Evolutionary conservation across 2,888 invertebrate genomes (phyloP).

Genomic region (Tetranychus piercei): DNA sequence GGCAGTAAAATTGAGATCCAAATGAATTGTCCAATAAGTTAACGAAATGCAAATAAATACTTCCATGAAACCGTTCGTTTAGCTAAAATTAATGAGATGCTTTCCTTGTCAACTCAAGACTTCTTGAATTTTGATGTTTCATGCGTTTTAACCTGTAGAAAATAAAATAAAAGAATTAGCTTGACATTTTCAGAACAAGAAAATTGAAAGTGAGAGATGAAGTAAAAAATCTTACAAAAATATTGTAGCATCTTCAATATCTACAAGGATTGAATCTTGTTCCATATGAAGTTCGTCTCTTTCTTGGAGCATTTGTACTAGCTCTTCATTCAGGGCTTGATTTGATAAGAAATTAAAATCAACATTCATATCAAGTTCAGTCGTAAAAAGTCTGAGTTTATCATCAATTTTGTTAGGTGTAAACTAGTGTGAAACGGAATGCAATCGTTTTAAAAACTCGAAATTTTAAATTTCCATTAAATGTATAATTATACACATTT

Average conservation of each 20-base stretch:
- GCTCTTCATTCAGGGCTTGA: conserved; percentile 58
- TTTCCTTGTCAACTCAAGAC: not conserved
- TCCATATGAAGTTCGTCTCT: conserved; percentile 92
- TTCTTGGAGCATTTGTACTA: conserved; percentile 72
- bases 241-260: conserved; percentile 83
- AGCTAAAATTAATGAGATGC: not conserved
- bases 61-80: not conserved
- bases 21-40: no score
- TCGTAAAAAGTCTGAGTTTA: no score
- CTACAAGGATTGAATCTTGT: conserved; percentile 90
- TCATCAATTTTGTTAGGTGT: no score
- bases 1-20: no score
- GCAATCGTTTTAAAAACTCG: no score
- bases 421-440: no score
- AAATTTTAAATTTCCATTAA: no score
- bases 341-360: conserved; percentile 13
- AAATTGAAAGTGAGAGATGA: not conserved
- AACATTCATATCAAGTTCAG: no score
- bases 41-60: not conserved
- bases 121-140: not conserved
- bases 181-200: not conserved
- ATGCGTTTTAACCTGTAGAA: not conserved
- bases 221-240: conserved; percentile 51
- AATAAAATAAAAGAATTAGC: not conserved
- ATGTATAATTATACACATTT: no score